Percentiles rank a stretch among this genome's conserved stretches.
These are phyloP conservation scores for Caenorhabditis virilis DNA, from an alignment of 2,888 invertebrate species.

Conservation along the genomic window DNA sequence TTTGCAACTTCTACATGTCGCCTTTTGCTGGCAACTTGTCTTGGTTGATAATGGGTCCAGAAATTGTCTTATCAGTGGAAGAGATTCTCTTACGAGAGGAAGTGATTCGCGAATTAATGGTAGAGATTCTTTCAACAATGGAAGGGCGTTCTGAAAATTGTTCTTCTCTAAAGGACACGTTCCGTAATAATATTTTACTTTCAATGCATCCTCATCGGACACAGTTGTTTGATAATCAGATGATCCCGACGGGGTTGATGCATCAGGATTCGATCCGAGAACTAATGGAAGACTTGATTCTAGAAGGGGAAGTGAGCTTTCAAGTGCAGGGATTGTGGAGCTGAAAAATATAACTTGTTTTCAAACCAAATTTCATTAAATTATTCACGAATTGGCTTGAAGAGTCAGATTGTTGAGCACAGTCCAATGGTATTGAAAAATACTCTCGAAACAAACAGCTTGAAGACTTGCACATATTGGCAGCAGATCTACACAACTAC, in stretches of 20 bases:
- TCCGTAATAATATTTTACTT: no score
- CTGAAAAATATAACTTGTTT: conserved; percentile 15
- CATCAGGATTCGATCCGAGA: conserved; percentile 2
- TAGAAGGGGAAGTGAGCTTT: conserved; percentile 17
- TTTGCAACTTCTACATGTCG: conserved; percentile 42
- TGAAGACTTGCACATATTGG: conserved; percentile 19
- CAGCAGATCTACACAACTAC: conserved; percentile 37
- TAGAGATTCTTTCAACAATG: conserved; percentile 43
- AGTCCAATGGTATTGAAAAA: conserved; percentile 31
- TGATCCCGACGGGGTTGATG: not conserved
- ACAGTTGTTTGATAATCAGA: not conserved
- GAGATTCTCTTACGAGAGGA: conserved; percentile 40
- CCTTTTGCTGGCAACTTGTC: conserved; percentile 31
- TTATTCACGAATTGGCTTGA: conserved; percentile 30
- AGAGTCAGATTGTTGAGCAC: conserved; percentile 13
- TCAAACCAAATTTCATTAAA: not conserved
- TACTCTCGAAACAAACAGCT: conserved; percentile 36
- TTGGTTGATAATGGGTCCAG: conserved; percentile 31
- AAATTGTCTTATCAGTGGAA: conserved; percentile 39
- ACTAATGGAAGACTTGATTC: conserved; percentile 23
- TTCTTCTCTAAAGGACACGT: not conserved
- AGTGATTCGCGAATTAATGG: conserved; percentile 46
- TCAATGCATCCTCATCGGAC: conserved; percentile 11
- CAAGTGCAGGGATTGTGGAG: conserved; percentile 22
- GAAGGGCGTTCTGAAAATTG: conserved; percentile 32